These are phyloP conservation scores for Ceratosolen fusciceps DNA, from an alignment of 1,140 invertebrate species.

Conservation along the genomic window DNA sequence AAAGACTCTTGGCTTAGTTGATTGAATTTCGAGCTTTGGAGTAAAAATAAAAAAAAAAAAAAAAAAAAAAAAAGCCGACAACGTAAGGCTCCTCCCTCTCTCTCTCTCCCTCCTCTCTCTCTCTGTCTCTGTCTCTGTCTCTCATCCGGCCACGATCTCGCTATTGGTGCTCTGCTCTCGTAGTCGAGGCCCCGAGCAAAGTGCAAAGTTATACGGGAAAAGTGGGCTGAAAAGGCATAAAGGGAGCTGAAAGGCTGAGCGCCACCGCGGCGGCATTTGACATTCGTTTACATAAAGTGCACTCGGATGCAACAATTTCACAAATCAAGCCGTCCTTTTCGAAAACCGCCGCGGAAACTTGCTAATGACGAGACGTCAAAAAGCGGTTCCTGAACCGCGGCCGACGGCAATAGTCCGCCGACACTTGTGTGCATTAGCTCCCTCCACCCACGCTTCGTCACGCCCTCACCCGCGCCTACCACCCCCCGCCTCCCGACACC, in stretches of 20 bases:
- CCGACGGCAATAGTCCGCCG: neutral
- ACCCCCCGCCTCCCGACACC: neutral
- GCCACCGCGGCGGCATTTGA: slow-evolving; percentile 23
- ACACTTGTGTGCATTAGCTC: neutral
- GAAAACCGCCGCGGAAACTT: slow-evolving; percentile 25
- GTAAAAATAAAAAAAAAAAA: no score
- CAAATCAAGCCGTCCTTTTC: slow-evolving; percentile 27
- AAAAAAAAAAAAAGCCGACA: no score
- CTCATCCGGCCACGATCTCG: neutral
- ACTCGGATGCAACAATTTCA: slow-evolving; percentile 24
- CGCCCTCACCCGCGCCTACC: no score
- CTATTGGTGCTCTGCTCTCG: neutral
- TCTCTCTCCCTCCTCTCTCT: no score
- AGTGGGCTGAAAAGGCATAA: slow-evolving; percentile 5
- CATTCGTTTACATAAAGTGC: slow-evolving; percentile 37
- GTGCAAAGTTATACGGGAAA: slow-evolving; percentile 25
- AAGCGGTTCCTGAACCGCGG: slow-evolving; percentile 41
- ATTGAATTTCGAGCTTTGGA: slow-evolving; percentile 36
- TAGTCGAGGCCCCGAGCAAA: no score
- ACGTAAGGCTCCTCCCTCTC: no score
- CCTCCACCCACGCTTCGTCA: no score
- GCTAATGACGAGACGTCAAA: slow-evolving; percentile 45
- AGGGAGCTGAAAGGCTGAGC: neutral
- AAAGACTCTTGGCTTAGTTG: neutral
- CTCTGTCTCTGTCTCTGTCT: no score